Conservation (phyloP, 1,140 invertebrate species). For the Oryctes rhinoceros region DNA sequence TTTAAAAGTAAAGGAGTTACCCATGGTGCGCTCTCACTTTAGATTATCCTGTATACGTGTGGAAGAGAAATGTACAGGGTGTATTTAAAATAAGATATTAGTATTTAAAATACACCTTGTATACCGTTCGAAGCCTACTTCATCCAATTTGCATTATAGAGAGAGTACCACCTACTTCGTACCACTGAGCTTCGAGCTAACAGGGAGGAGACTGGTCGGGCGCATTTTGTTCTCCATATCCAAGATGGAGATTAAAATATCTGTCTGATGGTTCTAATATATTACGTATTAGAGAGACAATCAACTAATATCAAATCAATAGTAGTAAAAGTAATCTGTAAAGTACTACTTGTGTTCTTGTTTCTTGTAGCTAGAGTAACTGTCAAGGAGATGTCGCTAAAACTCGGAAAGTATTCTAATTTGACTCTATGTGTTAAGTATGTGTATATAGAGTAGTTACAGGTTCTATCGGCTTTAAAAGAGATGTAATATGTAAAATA, state of each 20-base stretch:
- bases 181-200: too few relatives aligned
- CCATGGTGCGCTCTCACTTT: too few relatives aligned
- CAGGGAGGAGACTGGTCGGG: neutral
- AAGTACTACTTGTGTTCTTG: constrained; percentile 7
- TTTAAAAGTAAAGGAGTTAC: too few relatives aligned
- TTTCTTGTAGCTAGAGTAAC: constrained; percentile 24
- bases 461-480: constrained; percentile 1
- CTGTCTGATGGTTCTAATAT: constrained; percentile 36
- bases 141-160: too few relatives aligned
- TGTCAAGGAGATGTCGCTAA: neutral
- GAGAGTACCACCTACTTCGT: too few relatives aligned
- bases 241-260: constrained; percentile 18
- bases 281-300: constrained; percentile 6
- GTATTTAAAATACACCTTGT: too few relatives aligned
- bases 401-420: neutral
- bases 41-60: too few relatives aligned
- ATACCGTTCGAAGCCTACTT: too few relatives aligned
- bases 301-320: constrained; percentile 17
- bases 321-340: neutral
- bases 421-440: constrained; percentile 11
- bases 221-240: constrained; percentile 26
- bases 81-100: too few relatives aligned
- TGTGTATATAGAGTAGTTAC: neutral
- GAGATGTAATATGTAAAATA: neutral
- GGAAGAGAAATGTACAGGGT: too few relatives aligned